phyloP scores from a whole-genome alignment of 1,140 invertebrate genomes.

The Hylaeus volcanicus region DNA sequence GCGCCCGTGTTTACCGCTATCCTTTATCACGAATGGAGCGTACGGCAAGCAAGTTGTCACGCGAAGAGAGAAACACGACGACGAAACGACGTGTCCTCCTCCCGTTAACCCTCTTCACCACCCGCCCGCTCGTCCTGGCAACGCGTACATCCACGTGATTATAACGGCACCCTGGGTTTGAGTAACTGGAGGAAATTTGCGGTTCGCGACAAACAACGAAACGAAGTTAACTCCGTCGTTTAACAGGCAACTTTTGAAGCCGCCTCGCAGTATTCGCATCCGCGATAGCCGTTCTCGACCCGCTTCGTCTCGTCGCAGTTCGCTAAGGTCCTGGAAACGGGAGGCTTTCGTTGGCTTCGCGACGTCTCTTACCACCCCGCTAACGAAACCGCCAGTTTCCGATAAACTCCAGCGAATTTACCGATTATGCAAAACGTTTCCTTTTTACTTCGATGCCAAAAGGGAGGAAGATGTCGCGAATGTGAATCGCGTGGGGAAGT shows the following conservation, averaged over 20 bases:
- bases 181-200: constrained; percentile 63
- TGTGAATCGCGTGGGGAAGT: neutral
- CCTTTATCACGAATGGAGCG: constrained; percentile 35
- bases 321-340: neutral
- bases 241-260: constrained; percentile 51
- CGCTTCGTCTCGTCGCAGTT: neutral
- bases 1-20: constrained; percentile 10
- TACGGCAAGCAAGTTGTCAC: constrained; percentile 40
- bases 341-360: neutral
- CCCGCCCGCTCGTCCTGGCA: neutral
- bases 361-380: neutral
- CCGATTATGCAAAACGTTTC: constrained; percentile 12
- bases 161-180: constrained; percentile 28
- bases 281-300: constrained; percentile 36
- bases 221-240: constrained; percentile 56
- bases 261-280: constrained; percentile 8
- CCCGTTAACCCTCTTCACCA: no score
- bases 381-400: neutral
- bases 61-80: constrained; percentile 24
- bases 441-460: neutral
- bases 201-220: constrained; percentile 62
- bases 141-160: constrained; percentile 41
- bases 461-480: neutral
- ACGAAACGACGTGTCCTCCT: neutral
- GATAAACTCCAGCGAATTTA: constrained; percentile 6